Percentiles rank a stretch among this genome's conserved stretches.
Conservation (phyloP, 2,888 invertebrate genomes). For the Vandiemenella viatica region DNA sequence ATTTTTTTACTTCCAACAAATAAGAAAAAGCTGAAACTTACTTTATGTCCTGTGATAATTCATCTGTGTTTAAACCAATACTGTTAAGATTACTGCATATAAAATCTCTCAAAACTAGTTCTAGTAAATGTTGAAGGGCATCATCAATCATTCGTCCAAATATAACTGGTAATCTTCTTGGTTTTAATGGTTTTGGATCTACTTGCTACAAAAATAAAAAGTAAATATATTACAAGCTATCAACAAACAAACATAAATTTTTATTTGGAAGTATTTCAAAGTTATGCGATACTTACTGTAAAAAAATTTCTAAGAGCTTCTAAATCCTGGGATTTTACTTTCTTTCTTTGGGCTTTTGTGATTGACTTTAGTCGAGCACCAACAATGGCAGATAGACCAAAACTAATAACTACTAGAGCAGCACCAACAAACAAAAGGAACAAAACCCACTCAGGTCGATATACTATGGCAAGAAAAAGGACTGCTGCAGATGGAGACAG, state of each 20-base stretch:
- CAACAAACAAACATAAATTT: no score
- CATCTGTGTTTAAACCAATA: conserved; percentile 49
- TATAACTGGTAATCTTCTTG: conserved; percentile 52
- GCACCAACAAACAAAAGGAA: conserved; percentile 1
- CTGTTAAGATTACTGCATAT: conserved; percentile 59
- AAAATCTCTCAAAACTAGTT: conserved; percentile 65
- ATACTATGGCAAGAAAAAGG: conserved; percentile 3
- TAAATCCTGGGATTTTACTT: conserved; percentile 2
- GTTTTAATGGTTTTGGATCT: conserved; percentile 12
- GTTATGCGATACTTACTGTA: conserved; percentile 10
- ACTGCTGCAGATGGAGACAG: conserved; percentile 3
- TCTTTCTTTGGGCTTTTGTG: not conserved
- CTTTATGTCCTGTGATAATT: conserved; percentile 47
- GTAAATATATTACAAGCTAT: no score
- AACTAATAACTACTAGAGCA: not conserved
- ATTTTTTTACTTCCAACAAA: no score
- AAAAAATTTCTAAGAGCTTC: conserved; percentile 9
- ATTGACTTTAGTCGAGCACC: not conserved
- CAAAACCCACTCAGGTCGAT: conserved; percentile 8
- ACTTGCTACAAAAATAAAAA: conserved; percentile 6
- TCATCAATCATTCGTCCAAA: conserved; percentile 73
- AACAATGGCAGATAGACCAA: not conserved
- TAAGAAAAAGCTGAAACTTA: conserved; percentile 36
- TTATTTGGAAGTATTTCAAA: no score
- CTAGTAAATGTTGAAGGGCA: conserved; percentile 66